phyloP scores from a whole-genome alignment of 2,113 vertebrate species.

The Leucosticte australis region DNA sequence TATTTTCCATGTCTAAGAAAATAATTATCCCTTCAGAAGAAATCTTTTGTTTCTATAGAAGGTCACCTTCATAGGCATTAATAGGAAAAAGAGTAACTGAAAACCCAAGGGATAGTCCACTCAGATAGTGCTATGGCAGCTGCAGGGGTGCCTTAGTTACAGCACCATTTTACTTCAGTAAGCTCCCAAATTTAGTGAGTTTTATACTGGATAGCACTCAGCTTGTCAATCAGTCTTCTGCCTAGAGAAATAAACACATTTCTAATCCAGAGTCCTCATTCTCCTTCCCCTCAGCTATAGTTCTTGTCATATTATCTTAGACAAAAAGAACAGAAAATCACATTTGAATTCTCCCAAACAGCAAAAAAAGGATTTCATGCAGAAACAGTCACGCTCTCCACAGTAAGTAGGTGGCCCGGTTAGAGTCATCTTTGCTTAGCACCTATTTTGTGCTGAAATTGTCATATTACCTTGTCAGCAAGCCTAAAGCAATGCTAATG shows the following conservation, averaged over 20 bases:
- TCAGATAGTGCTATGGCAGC: not conserved
- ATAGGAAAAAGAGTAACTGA: not conserved
- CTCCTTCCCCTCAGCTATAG: constrained; percentile 59
- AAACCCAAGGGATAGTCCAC: not conserved
- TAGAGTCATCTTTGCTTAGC: constrained; percentile 44
- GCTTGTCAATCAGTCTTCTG: constrained; percentile 35
- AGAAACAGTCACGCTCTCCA: constrained; percentile 25
- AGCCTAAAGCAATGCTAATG: constrained; percentile 30
- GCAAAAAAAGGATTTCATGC: constrained; percentile 33
- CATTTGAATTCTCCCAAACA: constrained; percentile 34
- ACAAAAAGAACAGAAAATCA: constrained; percentile 35
- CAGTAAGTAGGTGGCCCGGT: not conserved
- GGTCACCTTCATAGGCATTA: not conserved
- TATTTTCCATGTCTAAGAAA: not conserved
- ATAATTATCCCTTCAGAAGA: not conserved
- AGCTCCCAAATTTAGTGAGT: not conserved
- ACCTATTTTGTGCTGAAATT: constrained; percentile 30
- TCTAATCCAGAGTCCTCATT: constrained; percentile 35
- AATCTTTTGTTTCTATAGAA: not conserved
- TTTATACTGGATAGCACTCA: not conserved
- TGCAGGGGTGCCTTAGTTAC: not conserved
- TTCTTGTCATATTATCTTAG: constrained; percentile 47
- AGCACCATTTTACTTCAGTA: not conserved
- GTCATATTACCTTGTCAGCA: constrained; percentile 50
- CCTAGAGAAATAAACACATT: constrained; percentile 56